Evolutionary conservation across 2,113 vertebrate species (phyloP).

Genomic region (Dicentrarchus labrax): DNA sequence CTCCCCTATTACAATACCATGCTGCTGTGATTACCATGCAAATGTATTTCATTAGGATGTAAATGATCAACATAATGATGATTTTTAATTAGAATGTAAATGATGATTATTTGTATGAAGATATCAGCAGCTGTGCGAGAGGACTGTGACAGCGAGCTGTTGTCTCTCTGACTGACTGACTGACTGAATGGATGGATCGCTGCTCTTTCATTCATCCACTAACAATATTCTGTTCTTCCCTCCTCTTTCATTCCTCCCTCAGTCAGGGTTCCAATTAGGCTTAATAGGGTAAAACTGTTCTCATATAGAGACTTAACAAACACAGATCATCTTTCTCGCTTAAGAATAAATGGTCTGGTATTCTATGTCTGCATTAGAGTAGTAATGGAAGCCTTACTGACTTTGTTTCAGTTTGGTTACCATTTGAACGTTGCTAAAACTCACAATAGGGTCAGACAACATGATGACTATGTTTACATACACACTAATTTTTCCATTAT

Average conservation of each 20-base stretch:
- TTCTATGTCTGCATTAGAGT: too few species aligned
- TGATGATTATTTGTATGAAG: constrained; percentile 74
- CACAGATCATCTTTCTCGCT: not conserved
- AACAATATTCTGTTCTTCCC: constrained; percentile 40
- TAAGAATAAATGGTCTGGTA: too few species aligned
- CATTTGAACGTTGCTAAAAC: too few species aligned
- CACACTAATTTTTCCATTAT: too few species aligned
- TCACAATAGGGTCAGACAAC: too few species aligned
- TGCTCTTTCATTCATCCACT: constrained; percentile 52
- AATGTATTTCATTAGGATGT: constrained; percentile 78
- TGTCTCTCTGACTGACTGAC: constrained; percentile 48
- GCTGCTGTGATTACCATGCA: constrained; percentile 72
- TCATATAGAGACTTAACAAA: not conserved
- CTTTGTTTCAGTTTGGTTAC: too few species aligned
- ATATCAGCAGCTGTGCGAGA: constrained; percentile 63
- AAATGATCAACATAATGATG: constrained; percentile 74
- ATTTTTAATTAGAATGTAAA: constrained; percentile 80
- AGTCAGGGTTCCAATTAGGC: not conserved
- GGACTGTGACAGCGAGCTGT: constrained; percentile 60
- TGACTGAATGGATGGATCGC: constrained; percentile 43
- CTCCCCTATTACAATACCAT: constrained; percentile 49
- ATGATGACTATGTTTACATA: too few species aligned
- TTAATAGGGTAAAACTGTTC: not conserved
- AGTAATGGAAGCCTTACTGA: not conserved
- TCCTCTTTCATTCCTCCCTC: constrained; percentile 31